phyloP scores from a whole-genome alignment of 2,888 invertebrate genomes.

The Drosophila percnosoma region DNA sequence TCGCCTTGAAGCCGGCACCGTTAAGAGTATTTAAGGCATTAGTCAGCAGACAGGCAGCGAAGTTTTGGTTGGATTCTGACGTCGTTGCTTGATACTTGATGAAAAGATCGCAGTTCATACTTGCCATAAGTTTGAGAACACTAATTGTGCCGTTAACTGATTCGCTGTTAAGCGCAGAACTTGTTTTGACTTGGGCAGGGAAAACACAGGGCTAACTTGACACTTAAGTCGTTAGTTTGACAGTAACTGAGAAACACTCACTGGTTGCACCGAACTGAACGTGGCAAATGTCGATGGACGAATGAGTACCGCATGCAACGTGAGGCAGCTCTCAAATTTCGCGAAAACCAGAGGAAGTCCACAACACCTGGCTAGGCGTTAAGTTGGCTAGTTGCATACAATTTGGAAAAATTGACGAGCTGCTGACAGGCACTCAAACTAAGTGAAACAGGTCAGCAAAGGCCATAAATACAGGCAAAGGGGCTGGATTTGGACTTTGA shows the following conservation, averaged over 20 bases:
- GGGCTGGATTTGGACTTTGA: not conserved
- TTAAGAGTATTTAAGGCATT: conserved; percentile 46
- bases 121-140: not conserved
- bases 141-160: conserved; percentile 1
- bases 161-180: conserved; percentile 28
- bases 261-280: conserved; percentile 52
- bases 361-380: conserved; percentile 31
- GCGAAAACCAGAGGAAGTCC: conserved; percentile 11
- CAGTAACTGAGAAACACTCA: conserved; percentile 17
- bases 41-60: conserved; percentile 46
- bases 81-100: conserved; percentile 36
- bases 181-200: conserved; percentile 37
- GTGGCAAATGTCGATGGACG: conserved; percentile 52
- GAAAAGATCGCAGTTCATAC: conserved; percentile 17
- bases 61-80: conserved; percentile 26
- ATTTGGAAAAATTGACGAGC: conserved; percentile 59
- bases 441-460: conserved; percentile 33
- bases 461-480: not conserved
- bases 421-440: conserved; percentile 51
- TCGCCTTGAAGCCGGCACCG: conserved; percentile 43
- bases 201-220: not conserved
- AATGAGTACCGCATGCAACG: conserved; percentile 53
- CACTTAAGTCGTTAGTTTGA: conserved; percentile 47
- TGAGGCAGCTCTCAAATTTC: conserved; percentile 5
- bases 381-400: conserved; percentile 64